Conservation (phyloP, 2,797 vertebrate genomes). For the Eptatretus atami region DNA sequence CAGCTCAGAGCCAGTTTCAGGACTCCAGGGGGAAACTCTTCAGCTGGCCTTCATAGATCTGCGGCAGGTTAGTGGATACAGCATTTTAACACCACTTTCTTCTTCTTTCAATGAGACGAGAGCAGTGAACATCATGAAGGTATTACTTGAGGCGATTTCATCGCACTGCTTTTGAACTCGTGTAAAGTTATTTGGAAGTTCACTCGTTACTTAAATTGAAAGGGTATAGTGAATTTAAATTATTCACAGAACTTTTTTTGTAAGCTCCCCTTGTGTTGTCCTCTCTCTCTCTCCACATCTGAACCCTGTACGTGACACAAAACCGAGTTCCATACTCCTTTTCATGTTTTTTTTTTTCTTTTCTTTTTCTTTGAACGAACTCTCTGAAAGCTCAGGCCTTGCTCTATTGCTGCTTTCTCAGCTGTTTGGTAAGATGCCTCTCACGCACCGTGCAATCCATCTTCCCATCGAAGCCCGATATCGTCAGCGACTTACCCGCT, state of each 20-base stretch:
- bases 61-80: conserved; percentile 78
- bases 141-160: no score
- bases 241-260: no score
- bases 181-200: no score
- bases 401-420: conserved; percentile 13
- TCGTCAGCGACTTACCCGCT: conserved; percentile 2
- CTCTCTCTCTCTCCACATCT: no score
- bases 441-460: conserved; percentile 2
- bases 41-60: conserved; percentile 99
- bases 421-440: not conserved
- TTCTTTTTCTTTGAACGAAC: conserved; percentile 9
- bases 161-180: no score
- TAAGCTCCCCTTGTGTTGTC: no score
- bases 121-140: no score
- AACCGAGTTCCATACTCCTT: not conserved
- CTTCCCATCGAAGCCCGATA: conserved; percentile 1
- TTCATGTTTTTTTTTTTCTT: conserved; percentile 8
- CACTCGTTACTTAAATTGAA: no score
- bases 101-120: no score
- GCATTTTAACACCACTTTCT: no score
- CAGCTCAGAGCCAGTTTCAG: conserved; percentile 97
- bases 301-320: no score
- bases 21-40: conserved; percentile 99
- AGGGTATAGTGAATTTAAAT: no score
- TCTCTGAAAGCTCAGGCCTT: conserved; percentile 13